Conservation (phyloP, 2,113 vertebrate species). For the Grantiella picta region DNA sequence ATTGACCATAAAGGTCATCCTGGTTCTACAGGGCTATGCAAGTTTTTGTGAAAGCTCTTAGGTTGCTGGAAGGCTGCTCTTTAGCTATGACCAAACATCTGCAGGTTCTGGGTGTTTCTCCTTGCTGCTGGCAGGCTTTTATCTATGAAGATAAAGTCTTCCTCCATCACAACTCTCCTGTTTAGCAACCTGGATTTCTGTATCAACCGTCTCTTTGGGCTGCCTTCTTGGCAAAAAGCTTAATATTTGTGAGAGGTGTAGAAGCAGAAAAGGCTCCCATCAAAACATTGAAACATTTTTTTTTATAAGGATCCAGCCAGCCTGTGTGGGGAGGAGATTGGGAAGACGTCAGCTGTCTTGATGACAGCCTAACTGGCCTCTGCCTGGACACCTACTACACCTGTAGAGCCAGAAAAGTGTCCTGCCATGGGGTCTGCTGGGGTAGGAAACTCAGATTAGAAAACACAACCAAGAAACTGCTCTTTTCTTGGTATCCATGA, state of each 20-base stretch:
- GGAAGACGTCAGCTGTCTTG: background rate
- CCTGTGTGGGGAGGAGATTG: background rate
- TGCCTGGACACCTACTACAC: background rate
- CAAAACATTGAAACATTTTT: background rate
- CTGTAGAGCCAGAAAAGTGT: background rate
- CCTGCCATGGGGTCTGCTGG: background rate
- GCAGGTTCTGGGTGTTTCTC: background rate
- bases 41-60: background rate
- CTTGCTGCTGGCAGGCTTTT: background rate
- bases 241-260: background rate
- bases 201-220: background rate
- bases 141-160: background rate
- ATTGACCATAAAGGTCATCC: background rate
- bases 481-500: background rate
- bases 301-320: background rate
- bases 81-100: background rate
- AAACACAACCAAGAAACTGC: background rate
- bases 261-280: background rate
- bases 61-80: background rate
- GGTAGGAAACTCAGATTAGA: background rate
- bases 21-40: background rate
- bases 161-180: background rate
- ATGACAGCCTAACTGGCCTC: background rate
- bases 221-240: background rate
- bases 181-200: background rate